phyloP scores from a whole-genome alignment of 1,140 invertebrate species.

The Apis laboriosa region DNA sequence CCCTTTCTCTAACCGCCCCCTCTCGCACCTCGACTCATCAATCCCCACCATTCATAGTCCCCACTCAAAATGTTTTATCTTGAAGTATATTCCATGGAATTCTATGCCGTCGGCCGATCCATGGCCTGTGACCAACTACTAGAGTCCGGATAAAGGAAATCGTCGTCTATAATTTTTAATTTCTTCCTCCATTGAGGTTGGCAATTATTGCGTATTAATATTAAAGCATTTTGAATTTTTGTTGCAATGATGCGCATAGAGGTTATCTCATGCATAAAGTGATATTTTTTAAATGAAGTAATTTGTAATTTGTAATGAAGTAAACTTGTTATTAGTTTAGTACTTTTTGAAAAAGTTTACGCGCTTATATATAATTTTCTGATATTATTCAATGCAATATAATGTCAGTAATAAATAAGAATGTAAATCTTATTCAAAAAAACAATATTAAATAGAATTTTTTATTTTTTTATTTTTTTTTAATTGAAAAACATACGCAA shows the following conservation, averaged over 20 bases:
- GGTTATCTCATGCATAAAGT: neutral
- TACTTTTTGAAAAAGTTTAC: neutral
- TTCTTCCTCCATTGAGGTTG: slow-evolving; percentile 15
- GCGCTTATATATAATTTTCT: neutral
- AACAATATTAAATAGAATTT: neutral
- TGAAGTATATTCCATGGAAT: slow-evolving; percentile 37
- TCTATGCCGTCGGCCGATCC: slow-evolving; percentile 18
- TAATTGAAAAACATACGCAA: neutral
- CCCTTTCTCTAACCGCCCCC: slow-evolving; percentile 30
- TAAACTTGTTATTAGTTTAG: neutral
- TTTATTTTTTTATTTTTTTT: neutral
- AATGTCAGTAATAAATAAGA: neutral
- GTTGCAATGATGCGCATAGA: slow-evolving; percentile 12
- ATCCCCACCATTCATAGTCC: neutral
- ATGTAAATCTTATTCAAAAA: neutral
- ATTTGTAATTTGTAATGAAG: neutral
- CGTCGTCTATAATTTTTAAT: slow-evolving; percentile 38
- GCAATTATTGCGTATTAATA: neutral
- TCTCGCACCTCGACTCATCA: neutral
- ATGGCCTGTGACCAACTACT: slow-evolving; percentile 9
- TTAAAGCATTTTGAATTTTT: neutral
- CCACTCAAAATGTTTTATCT: slow-evolving; percentile 49
- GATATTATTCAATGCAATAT: neutral
- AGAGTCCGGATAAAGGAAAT: slow-evolving; percentile 16
- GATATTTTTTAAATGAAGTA: neutral